Evolutionary conservation across 2,797 vertebrate species (phyloP).

Genomic region (Clarias platycephalus): DNA sequence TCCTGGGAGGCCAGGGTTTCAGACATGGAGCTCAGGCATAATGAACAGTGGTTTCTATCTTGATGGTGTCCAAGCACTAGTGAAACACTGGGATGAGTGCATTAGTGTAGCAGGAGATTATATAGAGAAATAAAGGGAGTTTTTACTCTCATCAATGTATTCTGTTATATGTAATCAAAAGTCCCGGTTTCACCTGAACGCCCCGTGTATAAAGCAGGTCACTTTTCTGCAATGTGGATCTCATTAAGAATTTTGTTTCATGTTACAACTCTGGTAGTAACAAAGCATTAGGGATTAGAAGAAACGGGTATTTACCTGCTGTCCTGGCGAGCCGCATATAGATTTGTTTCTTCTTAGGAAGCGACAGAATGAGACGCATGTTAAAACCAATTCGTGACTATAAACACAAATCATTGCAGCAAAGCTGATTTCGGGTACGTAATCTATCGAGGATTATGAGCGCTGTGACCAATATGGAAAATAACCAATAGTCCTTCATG

Average conservation of each 20-base stretch:
- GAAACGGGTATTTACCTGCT: not conserved
- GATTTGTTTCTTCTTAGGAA: conserved; percentile 9
- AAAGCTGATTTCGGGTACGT: not conserved
- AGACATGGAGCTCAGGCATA: too few species aligned
- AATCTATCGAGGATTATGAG: not conserved
- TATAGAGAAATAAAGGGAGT: too few species aligned
- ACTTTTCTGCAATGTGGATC: not conserved
- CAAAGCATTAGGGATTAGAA: not conserved
- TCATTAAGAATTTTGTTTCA: not conserved
- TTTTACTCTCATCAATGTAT: too few species aligned
- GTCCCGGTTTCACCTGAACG: too few species aligned
- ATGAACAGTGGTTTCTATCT: too few species aligned
- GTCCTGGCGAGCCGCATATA: not conserved
- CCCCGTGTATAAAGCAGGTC: not conserved
- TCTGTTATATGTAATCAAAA: too few species aligned
- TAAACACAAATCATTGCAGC: not conserved
- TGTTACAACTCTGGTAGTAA: not conserved
- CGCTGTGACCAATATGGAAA: not conserved
- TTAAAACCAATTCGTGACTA: not conserved
- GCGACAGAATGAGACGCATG: not conserved
- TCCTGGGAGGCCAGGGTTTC: too few species aligned
- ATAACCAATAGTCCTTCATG: not conserved
- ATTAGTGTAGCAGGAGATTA: too few species aligned
- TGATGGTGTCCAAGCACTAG: too few species aligned
- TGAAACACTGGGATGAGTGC: too few species aligned